Evolutionary conservation across 1,140 invertebrate genomes (phyloP).

Genomic region (Dinothrombium tinctorium): DNA sequence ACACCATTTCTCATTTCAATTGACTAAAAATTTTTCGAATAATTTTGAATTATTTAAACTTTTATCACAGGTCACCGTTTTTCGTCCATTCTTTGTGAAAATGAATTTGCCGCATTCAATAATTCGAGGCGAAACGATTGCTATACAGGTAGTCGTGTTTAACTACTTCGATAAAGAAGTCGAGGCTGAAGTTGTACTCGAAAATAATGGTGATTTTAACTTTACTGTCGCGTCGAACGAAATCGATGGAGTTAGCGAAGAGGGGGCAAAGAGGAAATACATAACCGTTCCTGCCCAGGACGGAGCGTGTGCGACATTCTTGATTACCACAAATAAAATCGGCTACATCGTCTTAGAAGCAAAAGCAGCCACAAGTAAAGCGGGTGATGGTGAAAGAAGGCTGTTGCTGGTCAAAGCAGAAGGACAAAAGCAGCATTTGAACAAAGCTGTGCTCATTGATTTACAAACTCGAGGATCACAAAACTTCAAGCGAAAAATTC

Average conservation of each 20-base stretch:
- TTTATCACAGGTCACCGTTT: slow-evolving; percentile 39
- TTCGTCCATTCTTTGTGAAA: slow-evolving; percentile 64
- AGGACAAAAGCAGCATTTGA: slow-evolving; percentile 47
- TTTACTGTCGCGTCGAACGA: slow-evolving; percentile 44
- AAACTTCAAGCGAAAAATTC: slow-evolving; percentile 25
- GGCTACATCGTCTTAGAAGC: slow-evolving; percentile 44
- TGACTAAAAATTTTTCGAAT: no score
- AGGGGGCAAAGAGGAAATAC: slow-evolving; percentile 27
- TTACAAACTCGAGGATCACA: slow-evolving; percentile 22
- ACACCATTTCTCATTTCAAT: no score
- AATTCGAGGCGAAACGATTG: slow-evolving; percentile 66
- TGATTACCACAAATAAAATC: slow-evolving; percentile 45
- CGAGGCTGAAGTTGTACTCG: slow-evolving; percentile 50
- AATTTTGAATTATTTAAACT: no score
- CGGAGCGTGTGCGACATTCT: slow-evolving; percentile 43
- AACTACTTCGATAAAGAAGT: slow-evolving; percentile 65
- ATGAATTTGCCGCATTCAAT: slow-evolving; percentile 73
- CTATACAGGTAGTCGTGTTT: slow-evolving; percentile 68
- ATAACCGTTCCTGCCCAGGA: slow-evolving; percentile 39
- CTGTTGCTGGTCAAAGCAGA: slow-evolving; percentile 50
- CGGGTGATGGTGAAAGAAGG: slow-evolving; percentile 41
- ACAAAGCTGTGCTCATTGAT: slow-evolving; percentile 48
- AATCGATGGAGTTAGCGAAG: slow-evolving; percentile 21
- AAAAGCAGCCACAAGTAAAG: slow-evolving; percentile 28
- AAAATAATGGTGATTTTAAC: slow-evolving; percentile 55